Evolutionary conservation across 2,797 vertebrate genomes (phyloP), one percentile per base, ranked within the genome.

Genomic region (Apodemus agrarius): DNA sequence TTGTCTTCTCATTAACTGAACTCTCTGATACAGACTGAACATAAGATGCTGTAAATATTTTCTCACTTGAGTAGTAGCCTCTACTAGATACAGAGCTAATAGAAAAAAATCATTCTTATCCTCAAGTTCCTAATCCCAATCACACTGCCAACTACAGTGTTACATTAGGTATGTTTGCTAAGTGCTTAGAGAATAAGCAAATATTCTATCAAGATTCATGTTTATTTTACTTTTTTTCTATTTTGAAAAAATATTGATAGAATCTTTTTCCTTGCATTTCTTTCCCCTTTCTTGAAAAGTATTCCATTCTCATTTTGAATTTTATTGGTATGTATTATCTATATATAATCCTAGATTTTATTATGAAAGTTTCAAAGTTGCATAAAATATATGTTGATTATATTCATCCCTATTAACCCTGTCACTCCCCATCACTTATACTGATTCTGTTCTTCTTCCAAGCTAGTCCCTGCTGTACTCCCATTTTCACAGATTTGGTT

Each of bases 161-260:
- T 84, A 29, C 94, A 87, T 72, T 87, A 59, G 40, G 93, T 67
- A 89, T 72, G 17, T 95, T 90, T 93, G 65, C 54, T 93, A 54
- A 97, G 89, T 91, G 26, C 78, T 52, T 72, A 90, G 69, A 72
- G 3, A 92, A 89, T 49, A 7, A 72, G 84, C 21, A 69, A 94
- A 86, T 84, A 97, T 40, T 96, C 74, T 87, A 69, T 57, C 26
- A 43, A 24, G 11, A 94, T 26, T 83, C 31, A 72, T 37, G 40
- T 29, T 81, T 82, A 34, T 83, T 92, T 37, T 22, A 22, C 63
- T 61, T 76, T 79, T 0, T 65, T 31, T 76, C 3, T 13, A 49
- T 83, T 81, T 90, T 93, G 40, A 54, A 19, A 65, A 86, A 81
- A 52, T 21, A 94, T 12, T 84, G 40, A 74, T 24, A 95, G 5